These are phyloP conservation scores for Plodia interpunctella DNA, from an alignment of 1,140 invertebrate species.

Conservation along the genomic window DNA sequence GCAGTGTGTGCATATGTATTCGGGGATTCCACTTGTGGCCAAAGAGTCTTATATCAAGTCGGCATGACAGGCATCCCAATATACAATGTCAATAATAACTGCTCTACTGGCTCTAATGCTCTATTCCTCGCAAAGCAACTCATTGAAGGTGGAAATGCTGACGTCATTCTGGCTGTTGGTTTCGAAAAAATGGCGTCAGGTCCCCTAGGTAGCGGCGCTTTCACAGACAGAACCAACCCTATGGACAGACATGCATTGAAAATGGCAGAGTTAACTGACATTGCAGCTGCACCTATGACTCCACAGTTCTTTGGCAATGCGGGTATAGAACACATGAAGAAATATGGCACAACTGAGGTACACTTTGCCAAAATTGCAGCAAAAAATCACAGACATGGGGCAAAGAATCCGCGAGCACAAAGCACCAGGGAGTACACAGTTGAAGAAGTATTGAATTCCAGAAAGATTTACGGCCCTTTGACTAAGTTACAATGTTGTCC, in stretches of 20 bases:
- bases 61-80: slow-evolving; percentile 98
- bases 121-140: slow-evolving; percentile 94
- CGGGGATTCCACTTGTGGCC: slow-evolving; percentile 97
- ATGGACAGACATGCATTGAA: slow-evolving; percentile 94
- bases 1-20: slow-evolving; percentile 97
- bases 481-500: slow-evolving; percentile 98
- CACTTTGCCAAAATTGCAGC: slow-evolving; percentile 98
- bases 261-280: slow-evolving; percentile 89
- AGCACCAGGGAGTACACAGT: slow-evolving; percentile 93
- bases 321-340: slow-evolving; percentile 97
- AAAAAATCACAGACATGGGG: slow-evolving; percentile 98
- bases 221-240: slow-evolving; percentile 93
- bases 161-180: slow-evolving; percentile 95
- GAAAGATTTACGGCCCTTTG: slow-evolving; percentile 90
- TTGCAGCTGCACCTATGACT: slow-evolving; percentile 89
- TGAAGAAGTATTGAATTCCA: slow-evolving; percentile 92
- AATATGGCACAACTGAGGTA: slow-evolving; percentile 94
- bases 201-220: slow-evolving; percentile 86
- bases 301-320: slow-evolving; percentile 98
- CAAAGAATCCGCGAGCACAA: slow-evolving; percentile 97
- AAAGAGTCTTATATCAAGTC: slow-evolving; percentile 95
- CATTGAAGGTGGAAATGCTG: slow-evolving; percentile 88
- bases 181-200: slow-evolving; percentile 99
- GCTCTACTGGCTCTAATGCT: slow-evolving; percentile 96
- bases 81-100: slow-evolving; percentile 99